Evolutionary conservation across 2,797 vertebrate genomes (phyloP), one percentile per base, ranked within the genome.

Genomic region (Fistularia commersonii): DNA sequence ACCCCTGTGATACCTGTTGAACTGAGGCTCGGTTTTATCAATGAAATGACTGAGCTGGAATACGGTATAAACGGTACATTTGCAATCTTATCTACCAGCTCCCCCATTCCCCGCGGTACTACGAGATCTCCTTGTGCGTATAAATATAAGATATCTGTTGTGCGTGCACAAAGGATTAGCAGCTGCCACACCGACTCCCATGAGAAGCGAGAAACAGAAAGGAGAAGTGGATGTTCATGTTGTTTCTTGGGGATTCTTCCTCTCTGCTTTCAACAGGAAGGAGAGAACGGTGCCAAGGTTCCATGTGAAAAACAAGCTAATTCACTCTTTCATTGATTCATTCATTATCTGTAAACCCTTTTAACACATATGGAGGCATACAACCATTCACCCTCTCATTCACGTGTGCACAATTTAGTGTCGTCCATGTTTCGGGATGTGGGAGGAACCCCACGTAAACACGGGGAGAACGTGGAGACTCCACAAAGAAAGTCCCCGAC

Each of bases 241-340:
- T 61, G 72, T 76, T 66, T 75, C 66, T 36, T 6, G 53, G 59
- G 37, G 46, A 52, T 58, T 74, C 43, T 57, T 65, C 44, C 63
- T 65, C 74, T 51, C 59, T 41, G 45, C 57, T 48, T 74, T 76
- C 40, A 44, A 34, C 50, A 46, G 32, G 74, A 37, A 45, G 40
- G 60, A 58, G 57, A 66, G 70, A 72, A 61, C 72, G 74, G 66
- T 47, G 80, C 69, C 46, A 58, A 80, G 73, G 82, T 72, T 62
- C 72, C 63, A 56, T 40, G 54, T 72, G 79, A 88, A 79, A 88
- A 90, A 84, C 81, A 85, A 71, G 60, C 58, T 72, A 82, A 23
- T 23, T 72, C 74, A 77, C 74, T 84, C 83, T 85, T 83, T 23
- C 23, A 23, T 23, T 23, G 23, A 23, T 23, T 23, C 23, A 23